A percentile compares a stretch with the other conserved stretches of the same genome.
Conservation (phyloP, 2,113 vertebrate species). For the Propithecus coquereli region DNA sequence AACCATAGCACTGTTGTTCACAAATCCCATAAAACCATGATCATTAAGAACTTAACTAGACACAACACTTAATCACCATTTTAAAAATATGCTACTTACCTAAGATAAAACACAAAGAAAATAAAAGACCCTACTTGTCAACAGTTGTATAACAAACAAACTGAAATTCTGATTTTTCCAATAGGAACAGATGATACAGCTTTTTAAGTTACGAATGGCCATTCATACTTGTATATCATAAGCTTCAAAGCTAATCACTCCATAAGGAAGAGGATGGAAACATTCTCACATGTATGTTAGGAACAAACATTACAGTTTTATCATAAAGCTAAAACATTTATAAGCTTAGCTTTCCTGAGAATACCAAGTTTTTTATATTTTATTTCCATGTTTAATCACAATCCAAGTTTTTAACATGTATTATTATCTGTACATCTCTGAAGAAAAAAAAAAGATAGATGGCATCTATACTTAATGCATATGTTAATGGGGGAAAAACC, state of each 20-base stretch:
- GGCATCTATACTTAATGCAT: not conserved
- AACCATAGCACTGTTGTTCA: not conserved
- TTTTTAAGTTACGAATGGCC: not conserved
- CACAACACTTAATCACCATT: not conserved
- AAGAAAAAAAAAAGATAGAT: not conserved
- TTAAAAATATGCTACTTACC: not conserved
- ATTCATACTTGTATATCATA: not conserved
- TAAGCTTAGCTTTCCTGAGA: not conserved
- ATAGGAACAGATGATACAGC: not conserved
- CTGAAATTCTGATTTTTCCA: not conserved
- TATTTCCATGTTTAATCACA: not conserved
- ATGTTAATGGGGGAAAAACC: not conserved
- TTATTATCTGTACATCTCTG: not conserved
- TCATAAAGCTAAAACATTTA: not conserved
- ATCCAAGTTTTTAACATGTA: not conserved
- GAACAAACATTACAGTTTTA: not conserved
- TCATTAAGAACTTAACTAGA: not conserved
- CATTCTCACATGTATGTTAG: not conserved
- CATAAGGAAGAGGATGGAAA: not conserved
- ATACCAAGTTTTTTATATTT: not conserved
- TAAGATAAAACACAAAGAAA: not conserved
- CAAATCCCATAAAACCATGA: slow-evolving; percentile 4
- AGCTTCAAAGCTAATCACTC: not conserved
- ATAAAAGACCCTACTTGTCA: not conserved
- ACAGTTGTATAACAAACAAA: not conserved